Evolutionary conservation across 1,140 invertebrate genomes (phyloP).

Genomic region (Euglossa dilemma): DNA sequence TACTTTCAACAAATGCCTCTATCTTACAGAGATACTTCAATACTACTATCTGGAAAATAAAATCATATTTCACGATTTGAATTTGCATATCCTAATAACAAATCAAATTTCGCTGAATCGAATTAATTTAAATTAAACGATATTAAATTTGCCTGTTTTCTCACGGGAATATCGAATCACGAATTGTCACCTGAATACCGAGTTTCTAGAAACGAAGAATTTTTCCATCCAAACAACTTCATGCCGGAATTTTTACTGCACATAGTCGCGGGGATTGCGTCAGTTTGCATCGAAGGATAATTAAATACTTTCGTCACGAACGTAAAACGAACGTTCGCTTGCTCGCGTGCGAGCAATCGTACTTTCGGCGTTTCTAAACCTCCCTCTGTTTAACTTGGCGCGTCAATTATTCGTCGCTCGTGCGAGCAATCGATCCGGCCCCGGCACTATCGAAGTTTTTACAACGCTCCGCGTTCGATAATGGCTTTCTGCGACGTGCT

Average conservation of each 20-base stretch:
- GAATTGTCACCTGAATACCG: too few species aligned
- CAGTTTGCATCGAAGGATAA: background rate
- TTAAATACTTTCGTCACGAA: slow-evolving; percentile 27
- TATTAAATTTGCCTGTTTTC: too few species aligned
- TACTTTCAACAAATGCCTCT: too few species aligned
- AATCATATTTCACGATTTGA: too few species aligned
- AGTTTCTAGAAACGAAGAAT: background rate
- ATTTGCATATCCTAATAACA: too few species aligned
- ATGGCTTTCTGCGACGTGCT: background rate
- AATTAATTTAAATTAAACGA: too few species aligned
- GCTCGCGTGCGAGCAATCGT: slow-evolving; percentile 21
- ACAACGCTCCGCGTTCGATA: background rate
- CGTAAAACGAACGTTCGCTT: slow-evolving; percentile 10
- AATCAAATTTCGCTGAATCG: too few species aligned
- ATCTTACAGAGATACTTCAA: too few species aligned
- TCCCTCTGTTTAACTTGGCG: slow-evolving; percentile 36
- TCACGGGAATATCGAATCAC: too few species aligned
- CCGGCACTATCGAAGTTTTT: slow-evolving; percentile 14
- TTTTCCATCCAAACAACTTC: background rate
- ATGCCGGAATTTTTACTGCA: too few species aligned
- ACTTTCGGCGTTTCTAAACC: slow-evolving; percentile 15
- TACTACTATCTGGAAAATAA: too few species aligned
- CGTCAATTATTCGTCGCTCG: slow-evolving; percentile 33
- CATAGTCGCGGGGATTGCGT: background rate
- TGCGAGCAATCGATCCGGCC: slow-evolving; percentile 9